A percentile compares a stretch with the other conserved stretches of the same genome.
Conservation (phyloP, 2,888 invertebrate species). For the Bellardia bayeri region DNA sequence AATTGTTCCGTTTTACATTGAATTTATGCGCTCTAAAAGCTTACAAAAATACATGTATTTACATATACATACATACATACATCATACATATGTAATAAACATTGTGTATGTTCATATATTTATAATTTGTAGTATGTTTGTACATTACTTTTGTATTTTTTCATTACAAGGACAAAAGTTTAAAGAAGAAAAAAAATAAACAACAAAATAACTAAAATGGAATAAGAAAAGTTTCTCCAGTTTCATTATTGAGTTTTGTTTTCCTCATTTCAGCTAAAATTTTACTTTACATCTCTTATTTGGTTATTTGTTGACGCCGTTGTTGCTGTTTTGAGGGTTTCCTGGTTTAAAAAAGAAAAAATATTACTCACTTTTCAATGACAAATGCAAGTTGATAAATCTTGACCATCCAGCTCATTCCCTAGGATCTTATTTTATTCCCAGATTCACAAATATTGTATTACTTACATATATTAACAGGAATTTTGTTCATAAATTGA, state of each 20-base stretch:
- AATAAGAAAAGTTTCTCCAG: constrained; percentile 49
- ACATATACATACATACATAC: not conserved
- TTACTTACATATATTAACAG: not conserved
- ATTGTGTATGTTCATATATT: not conserved
- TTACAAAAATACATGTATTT: not conserved
- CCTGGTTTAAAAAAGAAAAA: constrained; percentile 6
- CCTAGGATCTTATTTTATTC: constrained; percentile 12
- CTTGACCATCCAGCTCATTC: constrained; percentile 1
- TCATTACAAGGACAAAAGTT: constrained; percentile 44
- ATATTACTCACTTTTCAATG: constrained; percentile 24
- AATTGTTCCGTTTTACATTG: not conserved
- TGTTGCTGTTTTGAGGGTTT: not conserved
- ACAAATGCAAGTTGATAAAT: constrained; percentile 38
- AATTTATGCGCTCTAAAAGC: not conserved
- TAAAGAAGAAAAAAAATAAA: not conserved
- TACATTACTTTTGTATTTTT: constrained; percentile 17
- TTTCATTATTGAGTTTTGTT: constrained; percentile 56
- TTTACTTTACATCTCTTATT: constrained; percentile 12
- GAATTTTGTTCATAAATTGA: not conserved
- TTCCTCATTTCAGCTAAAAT: not conserved
- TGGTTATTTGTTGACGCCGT: constrained; percentile 15
- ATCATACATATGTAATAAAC: not conserved
- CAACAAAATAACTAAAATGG: constrained; percentile 24
- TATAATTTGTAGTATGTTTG: not conserved
- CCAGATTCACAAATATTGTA: constrained; percentile 2